Conservation (phyloP, 30 jellyfish, hydroid and myxozoan genomes). For the Mastigias papua region DNA sequence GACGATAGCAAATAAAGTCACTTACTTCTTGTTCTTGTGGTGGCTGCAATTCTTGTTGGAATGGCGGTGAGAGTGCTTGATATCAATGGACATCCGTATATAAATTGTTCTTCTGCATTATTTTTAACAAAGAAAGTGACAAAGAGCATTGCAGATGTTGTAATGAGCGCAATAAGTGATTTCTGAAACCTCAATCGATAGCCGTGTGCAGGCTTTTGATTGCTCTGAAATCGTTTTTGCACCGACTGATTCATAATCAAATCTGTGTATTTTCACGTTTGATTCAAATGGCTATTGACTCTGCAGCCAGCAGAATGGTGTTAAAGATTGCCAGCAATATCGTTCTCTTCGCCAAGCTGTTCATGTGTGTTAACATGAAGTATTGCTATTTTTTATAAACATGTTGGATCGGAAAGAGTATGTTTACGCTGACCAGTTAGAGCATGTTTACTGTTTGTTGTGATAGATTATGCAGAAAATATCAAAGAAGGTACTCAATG, state of each 20-base stretch:
- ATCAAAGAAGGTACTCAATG: no score
- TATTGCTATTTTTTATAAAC: no score
- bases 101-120: background rate
- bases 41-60: background rate
- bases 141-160: conserved; percentile 6
- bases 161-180: background rate
- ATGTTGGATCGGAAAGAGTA: no score
- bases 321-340: no score
- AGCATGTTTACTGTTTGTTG: no score
- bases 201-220: background rate
- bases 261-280: background rate
- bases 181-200: background rate
- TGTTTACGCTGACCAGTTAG: no score
- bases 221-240: background rate
- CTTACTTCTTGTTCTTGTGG: background rate
- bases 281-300: no score
- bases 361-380: no score
- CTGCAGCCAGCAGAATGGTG: no score
- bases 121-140: background rate
- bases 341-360: no score
- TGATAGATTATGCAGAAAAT: no score
- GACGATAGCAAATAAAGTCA: background rate
- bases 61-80: background rate
- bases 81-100: background rate
- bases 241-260: background rate